These are phyloP conservation scores for Leptinotarsa haldemani DNA, from an alignment of 2,888 invertebrate genomes.

Conservation along the genomic window DNA sequence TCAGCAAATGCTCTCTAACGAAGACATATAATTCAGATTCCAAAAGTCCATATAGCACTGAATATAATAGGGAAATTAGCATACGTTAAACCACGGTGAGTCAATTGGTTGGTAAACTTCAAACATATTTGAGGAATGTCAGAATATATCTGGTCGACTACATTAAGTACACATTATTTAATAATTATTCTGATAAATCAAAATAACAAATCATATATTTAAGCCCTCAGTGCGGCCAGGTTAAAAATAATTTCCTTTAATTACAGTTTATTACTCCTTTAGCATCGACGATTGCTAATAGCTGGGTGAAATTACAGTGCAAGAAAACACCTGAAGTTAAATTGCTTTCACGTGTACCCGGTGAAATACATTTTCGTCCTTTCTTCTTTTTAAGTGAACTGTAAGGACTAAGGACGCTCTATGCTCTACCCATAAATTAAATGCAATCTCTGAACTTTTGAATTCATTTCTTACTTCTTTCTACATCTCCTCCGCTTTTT, in stretches of 20 bases:
- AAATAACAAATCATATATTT: slow-evolving; percentile 66
- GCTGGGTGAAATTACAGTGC: slow-evolving; percentile 33
- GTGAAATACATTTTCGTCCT: background rate
- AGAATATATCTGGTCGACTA: slow-evolving; percentile 53
- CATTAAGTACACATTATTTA: slow-evolving; percentile 66
- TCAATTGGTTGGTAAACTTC: slow-evolving; percentile 41
- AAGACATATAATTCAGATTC: slow-evolving; percentile 42
- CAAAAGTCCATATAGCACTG: slow-evolving; percentile 64
- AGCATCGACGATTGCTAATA: slow-evolving; percentile 50
- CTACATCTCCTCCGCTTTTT: too few relatives aligned
- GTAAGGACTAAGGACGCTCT: background rate
- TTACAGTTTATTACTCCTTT: slow-evolving; percentile 64
- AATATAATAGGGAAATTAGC: slow-evolving; percentile 67
- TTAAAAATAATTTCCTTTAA: slow-evolving; percentile 66
- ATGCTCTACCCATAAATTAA: too few relatives aligned
- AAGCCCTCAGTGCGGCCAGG: slow-evolving; percentile 61
- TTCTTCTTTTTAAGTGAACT: background rate
- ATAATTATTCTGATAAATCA: slow-evolving; percentile 68
- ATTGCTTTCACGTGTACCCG: background rate
- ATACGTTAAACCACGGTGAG: slow-evolving; percentile 60
- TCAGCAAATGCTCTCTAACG: slow-evolving; percentile 41
- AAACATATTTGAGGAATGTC: slow-evolving; percentile 27
- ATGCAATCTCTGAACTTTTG: too few relatives aligned
- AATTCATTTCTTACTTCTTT: too few relatives aligned
- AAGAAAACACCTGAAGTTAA: slow-evolving; percentile 29